These are phyloP conservation scores for Halcyon leucocephala DNA, from an alignment of 2,797 vertebrate species.

Conservation along the genomic window DNA sequence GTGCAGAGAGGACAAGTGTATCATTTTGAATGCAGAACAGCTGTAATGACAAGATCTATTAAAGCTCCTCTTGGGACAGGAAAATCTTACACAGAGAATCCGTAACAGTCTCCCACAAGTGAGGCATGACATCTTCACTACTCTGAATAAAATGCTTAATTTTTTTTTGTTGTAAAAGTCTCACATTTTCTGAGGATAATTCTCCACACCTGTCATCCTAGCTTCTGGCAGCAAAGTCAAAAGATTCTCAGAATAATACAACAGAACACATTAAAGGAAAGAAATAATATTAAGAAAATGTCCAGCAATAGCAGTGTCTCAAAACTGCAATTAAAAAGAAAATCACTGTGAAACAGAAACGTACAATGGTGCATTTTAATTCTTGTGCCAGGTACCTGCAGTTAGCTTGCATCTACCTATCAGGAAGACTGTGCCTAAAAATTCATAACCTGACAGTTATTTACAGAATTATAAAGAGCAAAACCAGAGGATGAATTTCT, in stretches of 20 bases:
- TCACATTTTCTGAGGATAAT: not conserved
- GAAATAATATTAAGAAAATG: constrained; percentile 1
- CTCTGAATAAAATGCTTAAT: not conserved
- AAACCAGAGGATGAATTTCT: not conserved
- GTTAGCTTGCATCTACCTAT: not conserved
- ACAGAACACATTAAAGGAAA: not conserved
- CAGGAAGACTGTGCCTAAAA: not conserved
- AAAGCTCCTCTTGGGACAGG: not conserved
- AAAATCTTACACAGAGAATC: constrained; percentile 3
- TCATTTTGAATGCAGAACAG: not conserved
- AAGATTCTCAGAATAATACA: not conserved
- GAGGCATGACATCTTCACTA: not conserved
- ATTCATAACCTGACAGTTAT: not conserved
- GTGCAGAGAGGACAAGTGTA: not conserved
- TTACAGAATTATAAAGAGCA: not conserved
- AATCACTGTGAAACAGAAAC: not conserved
- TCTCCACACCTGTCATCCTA: constrained; percentile 20
- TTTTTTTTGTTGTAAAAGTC: not conserved
- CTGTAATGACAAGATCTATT: not conserved
- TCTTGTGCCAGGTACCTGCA: not conserved
- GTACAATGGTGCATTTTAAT: not conserved
- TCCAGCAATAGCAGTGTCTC: not conserved
- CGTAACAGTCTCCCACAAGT: not conserved
- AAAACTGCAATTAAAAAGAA: constrained; percentile 12
- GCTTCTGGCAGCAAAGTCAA: not conserved